Evolutionary conservation across 2,113 vertebrate genomes (phyloP).

Genomic region (Cephalopterus ornatus): DNA sequence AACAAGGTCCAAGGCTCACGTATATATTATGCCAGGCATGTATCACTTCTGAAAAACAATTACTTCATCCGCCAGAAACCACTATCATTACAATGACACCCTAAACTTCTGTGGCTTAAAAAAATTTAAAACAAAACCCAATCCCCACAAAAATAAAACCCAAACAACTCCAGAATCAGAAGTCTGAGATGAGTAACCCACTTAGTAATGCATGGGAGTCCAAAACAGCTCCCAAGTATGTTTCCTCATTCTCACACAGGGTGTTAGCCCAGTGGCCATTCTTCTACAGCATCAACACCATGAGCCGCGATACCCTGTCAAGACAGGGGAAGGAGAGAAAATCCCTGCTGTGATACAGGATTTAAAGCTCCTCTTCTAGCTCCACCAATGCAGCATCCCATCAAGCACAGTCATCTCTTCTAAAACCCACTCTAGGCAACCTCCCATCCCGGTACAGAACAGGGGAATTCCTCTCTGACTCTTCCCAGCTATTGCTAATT

Average conservation of each 20-base stretch:
- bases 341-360: background rate
- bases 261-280: background rate
- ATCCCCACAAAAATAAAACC: background rate
- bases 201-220: background rate
- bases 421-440: background rate
- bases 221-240: background rate
- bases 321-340: background rate
- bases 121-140: background rate
- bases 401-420: background rate
- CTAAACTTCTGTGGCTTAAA: background rate
- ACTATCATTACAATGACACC: background rate
- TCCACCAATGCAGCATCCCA: background rate
- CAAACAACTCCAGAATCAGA: background rate
- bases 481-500: background rate
- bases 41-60: background rate
- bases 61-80: background rate
- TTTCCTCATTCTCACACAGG: background rate
- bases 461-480: background rate
- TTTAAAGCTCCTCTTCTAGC: background rate
- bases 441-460: background rate
- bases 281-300: accelerated
- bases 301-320: background rate
- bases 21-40: background rate
- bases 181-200: background rate
- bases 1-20: background rate